Evolutionary conservation across 2,888 invertebrate genomes (phyloP), one percentile per base, ranked within the genome.

Genomic region (Catotricha subobsoleta): DNA sequence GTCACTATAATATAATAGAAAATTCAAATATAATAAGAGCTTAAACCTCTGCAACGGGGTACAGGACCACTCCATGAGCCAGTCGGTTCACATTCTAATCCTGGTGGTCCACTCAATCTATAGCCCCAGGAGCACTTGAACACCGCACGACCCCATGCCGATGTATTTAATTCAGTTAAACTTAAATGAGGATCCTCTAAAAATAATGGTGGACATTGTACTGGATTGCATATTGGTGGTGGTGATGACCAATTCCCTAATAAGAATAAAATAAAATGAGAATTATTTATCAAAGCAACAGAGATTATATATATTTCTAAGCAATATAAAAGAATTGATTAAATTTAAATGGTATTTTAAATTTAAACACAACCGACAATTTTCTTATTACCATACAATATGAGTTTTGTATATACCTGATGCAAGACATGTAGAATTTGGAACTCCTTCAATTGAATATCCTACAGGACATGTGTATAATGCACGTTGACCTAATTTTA

Each of bases 41-140:
- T n/a, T 71, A 69, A 60, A 84, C 84, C 79, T 51, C 72, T 65
- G 60, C 87, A 88, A 48, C 69, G 68, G 16, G 87, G 87, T 47
- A 76, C 67, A 31, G 73, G 69, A 30, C 80, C 80, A 43, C 80
- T 80, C 86, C 87, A 88, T 46, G 67, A 69, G 43, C 84, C 84
- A 56, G 76, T 75, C 40, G 75, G 69, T 55, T 79, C 77, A 60
- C 88, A 88, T 59, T 79, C 80, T 45, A 87, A 67, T 27, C 77
- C 80, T 7, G 81, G 79, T 35, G 76, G 68, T 10, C 87, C 88
- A 40, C 70, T 67, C 40, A 88, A 68, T 46, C 74, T 69, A 59
- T 84, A 82, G 42, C 87, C 86, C 78, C 82, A 83, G 46, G 82
- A 73, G 56, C 88, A 88, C 47, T 76, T 73, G 65, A 87, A 88